Evolutionary conservation across 1,140 invertebrate species (phyloP).

Genomic region (Tetragnatha versicolor): DNA sequence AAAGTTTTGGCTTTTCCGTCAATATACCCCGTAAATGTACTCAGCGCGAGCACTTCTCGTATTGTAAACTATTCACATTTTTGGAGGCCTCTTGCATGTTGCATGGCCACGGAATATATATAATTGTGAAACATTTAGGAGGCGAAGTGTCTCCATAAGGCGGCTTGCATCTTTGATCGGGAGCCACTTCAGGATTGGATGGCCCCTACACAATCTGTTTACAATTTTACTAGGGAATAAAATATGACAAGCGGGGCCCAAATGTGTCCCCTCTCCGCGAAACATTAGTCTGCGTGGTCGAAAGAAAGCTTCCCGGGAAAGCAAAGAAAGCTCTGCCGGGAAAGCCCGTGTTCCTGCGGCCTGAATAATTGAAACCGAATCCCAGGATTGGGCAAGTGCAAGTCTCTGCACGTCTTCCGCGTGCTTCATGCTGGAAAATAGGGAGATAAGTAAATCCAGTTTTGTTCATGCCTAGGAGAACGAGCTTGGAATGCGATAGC

Average conservation of each 20-base stretch:
- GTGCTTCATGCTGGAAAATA: slow-evolving; percentile 41
- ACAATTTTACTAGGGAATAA: slow-evolving; percentile 19
- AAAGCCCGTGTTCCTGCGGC: slow-evolving; percentile 33
- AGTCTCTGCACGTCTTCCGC: slow-evolving; percentile 44
- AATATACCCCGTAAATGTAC: too few relatives aligned
- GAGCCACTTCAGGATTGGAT: too few relatives aligned
- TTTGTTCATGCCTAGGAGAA: slow-evolving; percentile 32
- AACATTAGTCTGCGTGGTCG: slow-evolving; percentile 29
- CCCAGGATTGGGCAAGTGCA: slow-evolving; percentile 46
- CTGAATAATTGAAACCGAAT: slow-evolving; percentile 55
- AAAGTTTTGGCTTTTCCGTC: too few relatives aligned
- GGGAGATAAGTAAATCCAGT: slow-evolving; percentile 55
- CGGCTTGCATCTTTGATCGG: too few relatives aligned
- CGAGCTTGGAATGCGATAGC: slow-evolving; percentile 44
- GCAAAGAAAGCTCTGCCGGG: neutral
- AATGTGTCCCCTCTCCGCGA: neutral
- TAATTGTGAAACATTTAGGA: too few relatives aligned
- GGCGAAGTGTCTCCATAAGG: too few relatives aligned
- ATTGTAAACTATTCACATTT: too few relatives aligned
- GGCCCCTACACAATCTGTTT: too few relatives aligned
- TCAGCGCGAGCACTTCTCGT: too few relatives aligned
- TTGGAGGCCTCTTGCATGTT: too few relatives aligned
- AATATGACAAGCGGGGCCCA: slow-evolving; percentile 23
- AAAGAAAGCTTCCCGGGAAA: neutral
- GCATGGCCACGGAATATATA: too few relatives aligned